These are phyloP conservation scores for Diachrysia chrysitis DNA, from an alignment of 2,888 invertebrate species.

Conservation along the genomic window DNA sequence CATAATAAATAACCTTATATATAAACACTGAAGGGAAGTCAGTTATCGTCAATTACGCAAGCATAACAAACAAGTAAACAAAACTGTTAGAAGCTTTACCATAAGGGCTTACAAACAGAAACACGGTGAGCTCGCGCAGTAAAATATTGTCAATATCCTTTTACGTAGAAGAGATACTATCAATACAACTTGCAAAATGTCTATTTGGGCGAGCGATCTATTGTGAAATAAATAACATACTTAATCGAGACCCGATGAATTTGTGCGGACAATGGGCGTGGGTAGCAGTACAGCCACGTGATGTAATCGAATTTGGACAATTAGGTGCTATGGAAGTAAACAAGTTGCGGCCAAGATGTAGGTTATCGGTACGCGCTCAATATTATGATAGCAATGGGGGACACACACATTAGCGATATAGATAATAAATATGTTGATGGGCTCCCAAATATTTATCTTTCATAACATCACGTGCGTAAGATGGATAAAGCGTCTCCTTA, in stretches of 20 bases:
- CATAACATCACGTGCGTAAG: conserved; percentile 52
- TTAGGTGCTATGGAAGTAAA: conserved; percentile 75
- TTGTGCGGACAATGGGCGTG: conserved; percentile 68
- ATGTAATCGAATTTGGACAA: conserved; percentile 78
- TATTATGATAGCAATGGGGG: conserved; percentile 63
- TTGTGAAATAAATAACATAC: conserved; percentile 68
- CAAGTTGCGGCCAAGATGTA: conserved; percentile 73
- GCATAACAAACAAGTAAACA: conserved; percentile 69
- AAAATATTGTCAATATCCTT: conserved; percentile 56
- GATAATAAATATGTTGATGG: conserved; percentile 66
- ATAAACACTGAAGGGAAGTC: conserved; percentile 72
- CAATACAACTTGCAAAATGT: conserved; percentile 68
- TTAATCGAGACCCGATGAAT: conserved; percentile 62
- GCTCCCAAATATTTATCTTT: conserved; percentile 62
- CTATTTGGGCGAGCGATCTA: conserved; percentile 57
- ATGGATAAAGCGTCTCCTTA: conserved; percentile 41
- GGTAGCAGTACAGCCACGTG: conserved; percentile 64
- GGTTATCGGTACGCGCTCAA: conserved; percentile 75
- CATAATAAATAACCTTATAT: conserved; percentile 63
- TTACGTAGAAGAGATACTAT: conserved; percentile 54
- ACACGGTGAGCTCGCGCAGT: conserved; percentile 49
- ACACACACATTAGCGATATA: conserved; percentile 67
- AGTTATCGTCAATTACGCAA: conserved; percentile 75
- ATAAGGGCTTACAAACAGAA: conserved; percentile 67
- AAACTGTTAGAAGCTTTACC: conserved; percentile 70